These are phyloP conservation scores for Drosophila teissieri DNA, from an alignment of 1,140 invertebrate genomes.

Conservation along the genomic window DNA sequence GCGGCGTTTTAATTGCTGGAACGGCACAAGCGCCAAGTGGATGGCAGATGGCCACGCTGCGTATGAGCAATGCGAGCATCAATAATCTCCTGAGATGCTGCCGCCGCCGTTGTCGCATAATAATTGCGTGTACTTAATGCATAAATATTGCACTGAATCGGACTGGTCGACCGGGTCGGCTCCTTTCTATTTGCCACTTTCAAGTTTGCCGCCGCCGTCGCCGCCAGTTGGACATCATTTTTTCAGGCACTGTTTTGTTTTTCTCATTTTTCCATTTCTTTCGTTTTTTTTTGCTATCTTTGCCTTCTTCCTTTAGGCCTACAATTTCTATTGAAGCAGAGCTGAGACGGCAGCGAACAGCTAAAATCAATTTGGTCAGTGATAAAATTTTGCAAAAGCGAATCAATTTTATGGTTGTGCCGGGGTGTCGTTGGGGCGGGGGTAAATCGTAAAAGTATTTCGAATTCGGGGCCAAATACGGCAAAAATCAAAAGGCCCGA, in stretches of 20 bases:
- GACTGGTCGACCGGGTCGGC: slow-evolving; percentile 45
- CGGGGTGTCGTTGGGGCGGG: slow-evolving; percentile 12
- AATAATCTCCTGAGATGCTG: slow-evolving; percentile 77
- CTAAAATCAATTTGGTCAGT: slow-evolving; percentile 66
- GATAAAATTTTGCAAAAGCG: slow-evolving; percentile 66
- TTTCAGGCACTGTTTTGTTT: slow-evolving; percentile 12
- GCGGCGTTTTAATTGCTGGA: slow-evolving; percentile 76
- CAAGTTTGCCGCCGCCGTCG: slow-evolving; percentile 59
- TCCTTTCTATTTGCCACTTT: slow-evolving; percentile 79
- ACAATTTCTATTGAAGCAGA: slow-evolving; percentile 61
- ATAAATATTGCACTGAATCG: slow-evolving; percentile 74
- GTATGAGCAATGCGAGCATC: slow-evolving; percentile 77
- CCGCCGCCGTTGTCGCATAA: slow-evolving; percentile 68
- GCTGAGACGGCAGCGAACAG: slow-evolving; percentile 32
- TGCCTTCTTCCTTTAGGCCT: slow-evolving; percentile 56
- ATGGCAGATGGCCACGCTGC: slow-evolving; percentile 57
- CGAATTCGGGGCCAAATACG: slow-evolving; percentile 67
- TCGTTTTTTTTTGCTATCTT: slow-evolving; percentile 27
- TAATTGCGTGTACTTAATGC: slow-evolving; percentile 83
- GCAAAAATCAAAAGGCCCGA: slow-evolving; percentile 70
- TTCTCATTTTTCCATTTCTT: slow-evolving; percentile 14
- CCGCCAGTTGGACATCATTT: slow-evolving; percentile 37
- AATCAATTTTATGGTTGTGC: slow-evolving; percentile 58
- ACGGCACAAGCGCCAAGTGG: slow-evolving; percentile 49
- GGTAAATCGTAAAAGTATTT: slow-evolving; percentile 71